Evolutionary conservation across 2,888 invertebrate species (phyloP).

Genomic region (Archaeoteleia sp.): DNA sequence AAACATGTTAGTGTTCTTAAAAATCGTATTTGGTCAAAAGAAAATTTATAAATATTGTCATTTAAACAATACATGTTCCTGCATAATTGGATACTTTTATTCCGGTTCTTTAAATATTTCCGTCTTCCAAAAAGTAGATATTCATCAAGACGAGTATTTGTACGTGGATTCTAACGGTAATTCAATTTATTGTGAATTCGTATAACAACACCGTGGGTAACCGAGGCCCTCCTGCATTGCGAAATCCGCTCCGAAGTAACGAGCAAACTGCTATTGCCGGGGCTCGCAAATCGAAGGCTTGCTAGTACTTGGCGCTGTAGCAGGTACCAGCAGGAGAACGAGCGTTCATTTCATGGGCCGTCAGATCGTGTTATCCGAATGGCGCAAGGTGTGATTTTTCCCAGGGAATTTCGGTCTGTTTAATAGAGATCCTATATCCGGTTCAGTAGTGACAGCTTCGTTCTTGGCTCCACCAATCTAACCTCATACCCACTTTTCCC

Average conservation of each 20-base stretch:
- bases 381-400: conserved; percentile 68
- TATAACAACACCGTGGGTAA: conserved; percentile 6
- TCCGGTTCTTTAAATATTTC: too few relatives aligned
- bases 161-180: background rate
- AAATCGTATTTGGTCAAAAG: too few relatives aligned
- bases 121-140: too few relatives aligned
- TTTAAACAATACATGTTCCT: too few relatives aligned
- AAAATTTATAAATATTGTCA: too few relatives aligned
- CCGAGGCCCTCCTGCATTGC: background rate
- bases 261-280: conserved; percentile 11
- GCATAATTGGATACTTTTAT: too few relatives aligned
- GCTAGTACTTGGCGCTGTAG: conserved; percentile 20
- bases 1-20: too few relatives aligned
- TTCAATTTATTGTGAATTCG: conserved; percentile 1
- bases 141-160: too few relatives aligned
- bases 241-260: conserved; percentile 11
- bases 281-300: conserved; percentile 23
- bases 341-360: conserved; percentile 74
- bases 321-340: conserved; percentile 55
- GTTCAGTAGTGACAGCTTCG: conserved; percentile 29
- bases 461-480: conserved; percentile 14
- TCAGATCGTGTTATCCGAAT: conserved; percentile 70
- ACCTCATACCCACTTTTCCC: conserved; percentile 6
- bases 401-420: conserved; percentile 68
- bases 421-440: conserved; percentile 64